phyloP scores from a whole-genome alignment of 2,797 vertebrate genomes.

The Lagorchestes hirsutus region DNA sequence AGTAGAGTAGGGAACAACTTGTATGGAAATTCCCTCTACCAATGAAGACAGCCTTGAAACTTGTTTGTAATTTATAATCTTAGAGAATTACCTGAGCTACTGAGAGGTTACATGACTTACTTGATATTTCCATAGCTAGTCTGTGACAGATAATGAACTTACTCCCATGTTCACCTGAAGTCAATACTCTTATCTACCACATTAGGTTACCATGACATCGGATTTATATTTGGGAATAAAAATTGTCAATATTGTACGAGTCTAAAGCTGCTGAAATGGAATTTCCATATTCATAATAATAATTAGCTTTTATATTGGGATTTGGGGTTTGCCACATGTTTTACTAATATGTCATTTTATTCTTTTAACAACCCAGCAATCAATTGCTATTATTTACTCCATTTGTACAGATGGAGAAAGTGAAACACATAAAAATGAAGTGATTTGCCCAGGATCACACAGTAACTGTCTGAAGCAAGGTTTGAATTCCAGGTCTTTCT shows the following conservation, averaged over 20 bases:
- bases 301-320: neutral
- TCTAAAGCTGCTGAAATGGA: neutral
- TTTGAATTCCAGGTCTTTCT: neutral
- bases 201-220: neutral
- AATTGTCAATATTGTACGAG: neutral
- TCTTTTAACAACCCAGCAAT: neutral
- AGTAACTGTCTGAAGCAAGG: neutral
- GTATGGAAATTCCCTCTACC: neutral
- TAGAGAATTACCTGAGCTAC: neutral
- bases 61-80: neutral
- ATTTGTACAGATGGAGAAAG: neutral
- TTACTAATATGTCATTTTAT: neutral
- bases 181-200: neutral
- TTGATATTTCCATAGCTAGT: neutral
- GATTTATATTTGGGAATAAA: neutral
- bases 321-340: neutral
- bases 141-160: neutral
- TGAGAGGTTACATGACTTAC: neutral
- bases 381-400: neutral
- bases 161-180: neutral
- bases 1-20: neutral
- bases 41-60: neutral
- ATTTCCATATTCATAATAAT: neutral
- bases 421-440: neutral
- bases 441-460: neutral